phyloP scores from a whole-genome alignment of 2,888 invertebrate genomes.

The Diplazon laetatorius region DNA sequence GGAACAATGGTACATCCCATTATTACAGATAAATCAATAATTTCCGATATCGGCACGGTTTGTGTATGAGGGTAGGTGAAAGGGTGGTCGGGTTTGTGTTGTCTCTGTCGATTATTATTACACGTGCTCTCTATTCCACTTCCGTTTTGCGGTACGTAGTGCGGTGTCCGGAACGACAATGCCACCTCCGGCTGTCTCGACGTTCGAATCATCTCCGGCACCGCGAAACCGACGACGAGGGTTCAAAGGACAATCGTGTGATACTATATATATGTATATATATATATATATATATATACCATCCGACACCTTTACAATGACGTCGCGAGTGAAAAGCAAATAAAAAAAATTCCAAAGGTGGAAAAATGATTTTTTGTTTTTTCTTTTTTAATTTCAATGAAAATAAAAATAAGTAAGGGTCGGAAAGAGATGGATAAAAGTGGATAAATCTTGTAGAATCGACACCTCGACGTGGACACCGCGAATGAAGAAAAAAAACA shows the following conservation, averaged over 20 bases:
- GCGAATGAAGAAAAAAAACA: too few species aligned
- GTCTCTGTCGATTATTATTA: conserved; percentile 41
- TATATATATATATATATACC: too few species aligned
- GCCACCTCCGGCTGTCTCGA: conserved; percentile 6
- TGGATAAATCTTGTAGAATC: too few species aligned
- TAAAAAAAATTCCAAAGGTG: neutral
- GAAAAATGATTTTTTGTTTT: too few species aligned
- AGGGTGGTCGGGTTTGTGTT: too few species aligned
- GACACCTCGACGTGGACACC: too few species aligned
- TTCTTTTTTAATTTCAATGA: too few species aligned
- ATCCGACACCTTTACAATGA: too few species aligned
- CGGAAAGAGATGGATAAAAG: too few species aligned
- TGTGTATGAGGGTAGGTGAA: too few species aligned
- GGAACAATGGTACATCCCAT: conserved; percentile 43
- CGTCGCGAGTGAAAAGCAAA: conserved; percentile 10
- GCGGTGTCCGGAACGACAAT: conserved; percentile 9
- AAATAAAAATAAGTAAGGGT: too few species aligned
- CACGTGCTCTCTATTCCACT: conserved; percentile 47
- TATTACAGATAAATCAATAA: conserved; percentile 58
- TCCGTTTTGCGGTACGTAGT: neutral
- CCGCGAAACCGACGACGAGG: neutral
- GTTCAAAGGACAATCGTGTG: conserved; percentile 1
- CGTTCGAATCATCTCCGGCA: conserved; percentile 7
- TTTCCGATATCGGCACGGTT: conserved; percentile 25
- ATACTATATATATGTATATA: neutral